Conservation (phyloP, 2,888 invertebrate genomes). For the Meloe dianella region DNA sequence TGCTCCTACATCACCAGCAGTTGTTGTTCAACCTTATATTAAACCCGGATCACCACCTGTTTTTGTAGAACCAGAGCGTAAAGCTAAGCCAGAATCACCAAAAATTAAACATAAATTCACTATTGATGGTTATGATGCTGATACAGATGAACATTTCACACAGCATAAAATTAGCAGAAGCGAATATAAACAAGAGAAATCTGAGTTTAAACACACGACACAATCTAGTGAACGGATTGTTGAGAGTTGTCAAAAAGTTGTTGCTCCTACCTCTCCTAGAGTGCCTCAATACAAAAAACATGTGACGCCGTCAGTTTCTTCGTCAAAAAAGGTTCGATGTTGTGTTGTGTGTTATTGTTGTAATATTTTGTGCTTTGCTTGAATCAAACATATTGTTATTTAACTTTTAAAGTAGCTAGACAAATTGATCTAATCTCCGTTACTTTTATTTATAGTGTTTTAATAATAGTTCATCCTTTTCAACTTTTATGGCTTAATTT, state of each 20-base stretch:
- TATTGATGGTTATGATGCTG: constrained; percentile 72
- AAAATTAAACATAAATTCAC: constrained; percentile 62
- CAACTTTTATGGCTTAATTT: constrained; percentile 17
- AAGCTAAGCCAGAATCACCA: constrained; percentile 57
- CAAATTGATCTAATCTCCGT: constrained; percentile 23
- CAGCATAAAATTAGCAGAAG: constrained; percentile 46
- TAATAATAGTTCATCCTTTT: constrained; percentile 14
- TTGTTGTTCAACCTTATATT: constrained; percentile 47
- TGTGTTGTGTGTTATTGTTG: constrained; percentile 27
- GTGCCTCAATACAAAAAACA: constrained; percentile 54
- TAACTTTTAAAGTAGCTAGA: neutral
- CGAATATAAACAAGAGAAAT: constrained; percentile 51
- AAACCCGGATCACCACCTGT: constrained; percentile 59
- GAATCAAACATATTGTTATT: neutral
- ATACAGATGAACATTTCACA: constrained; percentile 69
- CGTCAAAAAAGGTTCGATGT: constrained; percentile 57
- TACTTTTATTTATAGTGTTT: constrained; percentile 23
- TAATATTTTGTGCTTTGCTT: neutral
- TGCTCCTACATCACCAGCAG: constrained; percentile 40
- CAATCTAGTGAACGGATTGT: constrained; percentile 49
- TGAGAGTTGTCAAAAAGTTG: constrained; percentile 47
- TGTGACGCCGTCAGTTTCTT: constrained; percentile 46
- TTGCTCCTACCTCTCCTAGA: constrained; percentile 45
- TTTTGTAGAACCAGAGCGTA: constrained; percentile 51
- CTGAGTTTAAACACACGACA: constrained; percentile 49